Base-by-base conservation (phyloP, 1,140 invertebrate genomes). In the Hyposmocoma kahamanoa region DNA sequence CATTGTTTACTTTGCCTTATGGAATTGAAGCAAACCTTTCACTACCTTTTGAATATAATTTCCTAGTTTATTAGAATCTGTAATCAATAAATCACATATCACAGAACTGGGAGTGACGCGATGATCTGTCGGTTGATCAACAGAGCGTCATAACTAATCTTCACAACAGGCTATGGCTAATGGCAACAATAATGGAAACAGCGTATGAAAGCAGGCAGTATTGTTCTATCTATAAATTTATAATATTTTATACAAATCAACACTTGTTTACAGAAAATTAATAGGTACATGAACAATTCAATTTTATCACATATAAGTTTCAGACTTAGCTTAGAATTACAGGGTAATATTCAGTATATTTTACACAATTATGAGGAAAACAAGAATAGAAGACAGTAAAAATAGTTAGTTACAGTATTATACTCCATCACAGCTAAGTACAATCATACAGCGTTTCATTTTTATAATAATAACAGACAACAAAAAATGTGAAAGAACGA, bases 291-390 rank as follows among this genome's bases (percentile, higher is more conserved):
- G 43, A 69, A 69, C 49, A 68, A 73, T 64, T 66, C 71, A 60
- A 41, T 59, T 54, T 44, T 76, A 77, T 77, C 73, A 80, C 72
- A 72, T n/a, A n/a, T n/a, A 68, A 66, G 44, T 65, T 73, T 78
- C 67, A 76, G 68, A 74, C 72, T 78, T 71, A 63, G 45, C 53
- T 59, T 65, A 72, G 41, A 56, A 36, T 53, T 53, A 64, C 34
- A 41, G 54, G 47, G 60, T 15, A 21, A 21, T 47, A 62, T 52
- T 53, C 39, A 50, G 56, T 43, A 42, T 53, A 53, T 46, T 61
- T 65, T 63, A 56, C 55, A 59, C 58, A 68, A 47, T 42, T 59
- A 59, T 51, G 56, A 53, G 59, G 56, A 56, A 50, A 56, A 47
- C 36, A 44, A 47, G 15, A 44, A 28, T 42, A 46, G 53, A 44